Conservation (phyloP, 2,888 invertebrate species). For the Lordiphosa fenestrarum region DNA sequence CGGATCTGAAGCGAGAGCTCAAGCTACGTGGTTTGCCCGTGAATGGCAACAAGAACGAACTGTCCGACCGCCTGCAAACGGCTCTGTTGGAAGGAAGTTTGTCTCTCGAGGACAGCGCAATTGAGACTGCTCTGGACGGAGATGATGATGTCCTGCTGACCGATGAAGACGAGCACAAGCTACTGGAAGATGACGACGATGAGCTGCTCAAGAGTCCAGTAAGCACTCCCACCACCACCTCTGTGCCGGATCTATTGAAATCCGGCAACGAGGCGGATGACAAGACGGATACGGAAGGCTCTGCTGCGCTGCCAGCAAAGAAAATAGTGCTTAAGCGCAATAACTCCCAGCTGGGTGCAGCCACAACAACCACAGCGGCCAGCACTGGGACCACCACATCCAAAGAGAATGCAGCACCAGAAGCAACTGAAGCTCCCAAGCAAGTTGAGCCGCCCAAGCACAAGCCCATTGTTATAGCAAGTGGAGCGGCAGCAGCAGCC, state of each 20-base stretch:
- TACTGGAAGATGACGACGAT: slow-evolving; percentile 75
- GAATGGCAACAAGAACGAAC: slow-evolving; percentile 90
- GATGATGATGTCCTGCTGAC: slow-evolving; percentile 81
- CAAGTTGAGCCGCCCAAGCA: slow-evolving; percentile 72
- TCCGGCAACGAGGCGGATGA: slow-evolving; percentile 8
- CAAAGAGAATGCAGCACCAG: slow-evolving; percentile 76
- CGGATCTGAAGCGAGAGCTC: slow-evolving; percentile 90
- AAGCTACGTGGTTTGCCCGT: slow-evolving; percentile 88
- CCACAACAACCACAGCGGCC: slow-evolving; percentile 9
- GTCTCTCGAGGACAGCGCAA: slow-evolving; percentile 80
- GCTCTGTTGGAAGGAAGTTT: slow-evolving; percentile 81
- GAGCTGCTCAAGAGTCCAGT: slow-evolving; percentile 75
- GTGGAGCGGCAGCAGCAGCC: slow-evolving; percentile 37
- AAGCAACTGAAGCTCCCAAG: slow-evolving; percentile 50
- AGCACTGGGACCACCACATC: slow-evolving; percentile 26
- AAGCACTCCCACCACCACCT: slow-evolving; percentile 52
- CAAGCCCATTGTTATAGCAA: slow-evolving; percentile 73
- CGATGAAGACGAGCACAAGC: slow-evolving; percentile 80
- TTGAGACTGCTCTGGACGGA: slow-evolving; percentile 79
- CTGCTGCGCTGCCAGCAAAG: slow-evolving; percentile 43
- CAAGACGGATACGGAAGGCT: slow-evolving; percentile 5
- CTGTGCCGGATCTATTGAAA: slow-evolving; percentile 37
- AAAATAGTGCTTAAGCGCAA: slow-evolving; percentile 77
- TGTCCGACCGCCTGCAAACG: slow-evolving; percentile 88
- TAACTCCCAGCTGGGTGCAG: slow-evolving; percentile 54